A percentile compares a stretch with the other conserved stretches of the same genome.
These are phyloP conservation scores for Thamnophis sirtalis DNA, from an alignment of 2,113 vertebrate genomes.

Conservation along the genomic window DNA sequence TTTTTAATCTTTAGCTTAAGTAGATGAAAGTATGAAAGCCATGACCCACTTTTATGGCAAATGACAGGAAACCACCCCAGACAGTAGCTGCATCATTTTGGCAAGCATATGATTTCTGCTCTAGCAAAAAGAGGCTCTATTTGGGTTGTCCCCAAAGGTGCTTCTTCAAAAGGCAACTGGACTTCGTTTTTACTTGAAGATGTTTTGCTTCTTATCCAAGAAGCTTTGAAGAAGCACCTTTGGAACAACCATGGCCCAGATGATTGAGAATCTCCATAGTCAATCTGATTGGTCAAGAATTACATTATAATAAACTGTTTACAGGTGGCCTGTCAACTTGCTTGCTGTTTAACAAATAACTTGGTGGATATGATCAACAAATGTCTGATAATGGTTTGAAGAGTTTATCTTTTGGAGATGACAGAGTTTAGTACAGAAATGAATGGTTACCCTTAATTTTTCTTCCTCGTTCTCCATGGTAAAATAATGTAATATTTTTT, in stretches of 20 bases:
- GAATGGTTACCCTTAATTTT: slow-evolving; percentile 52
- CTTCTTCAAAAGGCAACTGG: not conserved
- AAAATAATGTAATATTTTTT: slow-evolving; percentile 57
- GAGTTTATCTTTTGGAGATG: slow-evolving; percentile 46
- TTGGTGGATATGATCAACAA: slow-evolving; percentile 14
- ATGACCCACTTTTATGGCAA: not conserved
- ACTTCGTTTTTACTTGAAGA: not conserved
- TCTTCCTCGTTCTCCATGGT: slow-evolving; percentile 54
- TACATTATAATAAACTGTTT: not conserved
- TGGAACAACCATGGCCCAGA: not conserved
- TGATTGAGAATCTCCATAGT: not conserved
- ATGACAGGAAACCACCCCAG: not conserved
- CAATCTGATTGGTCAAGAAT: not conserved
- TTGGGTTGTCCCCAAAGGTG: not conserved
- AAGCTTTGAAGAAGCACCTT: not conserved
- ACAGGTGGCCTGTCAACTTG: slow-evolving; percentile 14
- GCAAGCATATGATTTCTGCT: not conserved
- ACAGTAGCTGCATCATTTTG: not conserved
- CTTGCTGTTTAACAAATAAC: slow-evolving; percentile 9
- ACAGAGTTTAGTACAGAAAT: slow-evolving; percentile 62
- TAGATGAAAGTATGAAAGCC: not conserved
- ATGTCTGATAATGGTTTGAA: slow-evolving; percentile 34
- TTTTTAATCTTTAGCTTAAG: not conserved
- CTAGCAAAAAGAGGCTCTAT: not conserved
- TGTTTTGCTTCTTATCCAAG: not conserved